Conservation (phyloP, 2,113 vertebrate genomes). For the Zootoca vivipara region DNA sequence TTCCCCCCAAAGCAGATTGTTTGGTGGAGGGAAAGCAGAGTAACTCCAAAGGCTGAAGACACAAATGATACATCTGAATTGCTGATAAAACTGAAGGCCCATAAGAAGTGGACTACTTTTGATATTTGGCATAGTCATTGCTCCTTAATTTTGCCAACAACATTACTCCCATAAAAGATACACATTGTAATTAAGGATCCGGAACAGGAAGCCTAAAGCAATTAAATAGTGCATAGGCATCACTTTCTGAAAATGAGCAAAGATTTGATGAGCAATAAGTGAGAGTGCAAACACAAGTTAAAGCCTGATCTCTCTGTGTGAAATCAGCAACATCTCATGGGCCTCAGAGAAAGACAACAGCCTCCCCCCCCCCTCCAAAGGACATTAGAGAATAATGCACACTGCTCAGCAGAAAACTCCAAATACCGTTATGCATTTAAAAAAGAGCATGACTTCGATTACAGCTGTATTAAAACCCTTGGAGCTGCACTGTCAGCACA, state of each 20-base stretch:
- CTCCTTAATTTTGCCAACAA: not conserved
- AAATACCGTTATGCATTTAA: not conserved
- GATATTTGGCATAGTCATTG: constrained; percentile 15
- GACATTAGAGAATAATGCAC: not conserved
- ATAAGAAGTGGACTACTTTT: not conserved
- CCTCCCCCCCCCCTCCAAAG: not conserved
- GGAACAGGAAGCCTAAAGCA: not conserved
- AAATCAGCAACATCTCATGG: constrained; percentile 15
- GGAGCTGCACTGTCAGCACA: not conserved
- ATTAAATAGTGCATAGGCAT: not conserved
- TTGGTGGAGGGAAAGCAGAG: not conserved
- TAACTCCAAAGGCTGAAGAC: constrained; percentile 17
- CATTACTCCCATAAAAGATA: not conserved
- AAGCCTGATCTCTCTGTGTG: constrained; percentile 21
- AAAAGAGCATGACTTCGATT: not conserved
- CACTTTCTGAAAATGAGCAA: not conserved
- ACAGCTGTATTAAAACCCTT: not conserved
- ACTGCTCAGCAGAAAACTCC: not conserved
- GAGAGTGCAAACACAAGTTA: constrained; percentile 21
- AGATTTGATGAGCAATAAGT: not conserved
- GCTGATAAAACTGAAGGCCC: not conserved
- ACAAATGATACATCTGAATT: constrained; percentile 21
- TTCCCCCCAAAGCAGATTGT: not conserved
- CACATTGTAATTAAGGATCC: constrained; percentile 26
- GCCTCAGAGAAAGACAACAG: not conserved